Percentiles rank a stretch among this genome's conserved stretches.
phyloP scores from a whole-genome alignment of 2,888 invertebrate species.

The Pristionchus exspectatus region DNA sequence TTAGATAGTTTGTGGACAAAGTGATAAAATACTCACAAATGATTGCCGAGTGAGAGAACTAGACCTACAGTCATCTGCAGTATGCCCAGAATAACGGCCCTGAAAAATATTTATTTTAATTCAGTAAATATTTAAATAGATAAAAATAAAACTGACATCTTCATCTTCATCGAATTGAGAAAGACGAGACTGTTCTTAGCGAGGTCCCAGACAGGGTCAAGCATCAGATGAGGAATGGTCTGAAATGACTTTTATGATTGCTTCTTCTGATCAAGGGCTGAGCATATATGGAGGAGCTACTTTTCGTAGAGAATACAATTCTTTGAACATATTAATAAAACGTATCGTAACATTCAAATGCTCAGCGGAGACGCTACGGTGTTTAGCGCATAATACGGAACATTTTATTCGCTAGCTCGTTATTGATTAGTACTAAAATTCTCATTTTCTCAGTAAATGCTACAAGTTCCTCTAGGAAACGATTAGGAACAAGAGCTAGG shows the following conservation, averaged over 20 bases:
- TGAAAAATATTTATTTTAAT: conserved; percentile 52
- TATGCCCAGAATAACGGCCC: conserved; percentile 75
- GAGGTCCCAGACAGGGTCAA: conserved; percentile 77
- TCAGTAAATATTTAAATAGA: background rate
- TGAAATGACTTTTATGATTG: background rate
- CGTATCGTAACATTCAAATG: no score
- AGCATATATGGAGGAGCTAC: no score
- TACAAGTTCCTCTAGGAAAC: no score
- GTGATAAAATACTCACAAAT: conserved; percentile 63
- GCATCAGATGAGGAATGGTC: conserved; percentile 73
- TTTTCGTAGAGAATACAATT: no score
- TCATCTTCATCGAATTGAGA: conserved; percentile 79
- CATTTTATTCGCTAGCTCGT: no score
- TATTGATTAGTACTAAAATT: no score
- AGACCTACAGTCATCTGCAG: conserved; percentile 78
- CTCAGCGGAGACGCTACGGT: no score
- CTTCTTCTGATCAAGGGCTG: no score
- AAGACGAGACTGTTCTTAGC: conserved; percentile 76
- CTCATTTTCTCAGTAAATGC: no score
- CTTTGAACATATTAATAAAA: no score
- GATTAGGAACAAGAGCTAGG: no score
- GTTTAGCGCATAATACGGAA: no score
- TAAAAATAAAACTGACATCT: conserved; percentile 64
- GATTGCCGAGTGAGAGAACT: conserved; percentile 72
- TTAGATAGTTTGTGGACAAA: background rate